Percentiles rank a stretch among this genome's conserved stretches.
phyloP scores from a whole-genome alignment of 2,113 vertebrate species.

The Apteryx owenii region DNA sequence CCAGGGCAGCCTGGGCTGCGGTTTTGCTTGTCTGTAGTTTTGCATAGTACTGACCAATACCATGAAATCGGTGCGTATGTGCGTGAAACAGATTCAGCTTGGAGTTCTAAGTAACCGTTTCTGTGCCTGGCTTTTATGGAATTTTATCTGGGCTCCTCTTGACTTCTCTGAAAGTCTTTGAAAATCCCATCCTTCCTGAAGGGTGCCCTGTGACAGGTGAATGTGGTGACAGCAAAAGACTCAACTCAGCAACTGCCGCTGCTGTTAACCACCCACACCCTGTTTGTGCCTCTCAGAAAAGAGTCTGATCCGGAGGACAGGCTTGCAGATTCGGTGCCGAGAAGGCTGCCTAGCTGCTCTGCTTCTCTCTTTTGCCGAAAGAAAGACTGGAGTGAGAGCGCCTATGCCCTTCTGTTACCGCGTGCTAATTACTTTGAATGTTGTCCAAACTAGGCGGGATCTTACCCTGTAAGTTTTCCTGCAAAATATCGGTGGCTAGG shows the following conservation, averaged over 20 bases:
- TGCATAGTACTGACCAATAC: neutral
- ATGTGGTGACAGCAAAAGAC: neutral
- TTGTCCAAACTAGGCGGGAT: neutral
- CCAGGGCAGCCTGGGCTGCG: neutral
- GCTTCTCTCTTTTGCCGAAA: too few species aligned
- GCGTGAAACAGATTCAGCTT: neutral
- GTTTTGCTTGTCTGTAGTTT: neutral
- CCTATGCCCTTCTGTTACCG: neutral
- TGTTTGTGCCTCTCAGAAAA: neutral
- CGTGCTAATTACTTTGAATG: fast-evolving
- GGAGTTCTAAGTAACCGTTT: neutral
- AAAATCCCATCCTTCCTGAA: neutral
- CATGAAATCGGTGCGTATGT: neutral
- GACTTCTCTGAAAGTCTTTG: neutral
- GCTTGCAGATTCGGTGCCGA: neutral
- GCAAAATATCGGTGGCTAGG: fast-evolving
- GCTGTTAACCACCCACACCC: neutral
- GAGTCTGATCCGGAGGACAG: neutral
- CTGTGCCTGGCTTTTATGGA: neutral
- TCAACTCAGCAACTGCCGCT: neutral
- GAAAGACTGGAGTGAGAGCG: neutral
- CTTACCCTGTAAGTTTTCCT: neutral
- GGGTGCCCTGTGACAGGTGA: neutral
- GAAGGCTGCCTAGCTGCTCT: too few species aligned
- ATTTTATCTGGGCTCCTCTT: neutral